Base-by-base conservation (phyloP, 2,113 vertebrate species). In the Carassius carassius region DNA sequence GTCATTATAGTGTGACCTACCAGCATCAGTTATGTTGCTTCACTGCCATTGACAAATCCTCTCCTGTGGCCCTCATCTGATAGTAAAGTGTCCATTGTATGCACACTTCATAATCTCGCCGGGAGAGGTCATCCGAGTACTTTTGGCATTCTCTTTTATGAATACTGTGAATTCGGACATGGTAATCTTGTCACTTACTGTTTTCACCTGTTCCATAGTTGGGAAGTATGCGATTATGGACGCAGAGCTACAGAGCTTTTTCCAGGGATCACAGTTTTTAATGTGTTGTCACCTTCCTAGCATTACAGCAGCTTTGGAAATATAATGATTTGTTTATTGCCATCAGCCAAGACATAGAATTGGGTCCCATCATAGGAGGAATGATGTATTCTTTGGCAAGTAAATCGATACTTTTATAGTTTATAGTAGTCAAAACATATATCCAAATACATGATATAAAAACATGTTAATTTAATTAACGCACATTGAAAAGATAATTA, bases 351-450 rank as follows among this genome's bases (percentile, higher is more conserved):
- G 85, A 84, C 51, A 81, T 70, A 85, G 65, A 77, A 70, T 79
- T 84, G 81, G 85, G 84, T 86, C 79, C 54, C 81, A 82, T 84
- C 82, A 78, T 86, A 81, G 86, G 47, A 82, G 82, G 51, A 86
- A 74, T 88, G 81, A 89, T 91, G 88, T 87, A 82, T 85, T 87
- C 78, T 23, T 88, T 92, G 92, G 89, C 89, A 86, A 58, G 86
- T 85, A 78, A 85, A 79, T 11, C 2, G 70, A 89, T 87, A 69
- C 78, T 69, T 92, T 91, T 77, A 2, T 37, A 37, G 7, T 37
- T 1, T 37, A 37, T 37, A 7, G 5, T 37, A 37, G 37, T 37
- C 37, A 37, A 37, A 37, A 37, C 6, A 37, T 37, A 37, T 37
- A 37, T 37, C 37, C 37, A 37, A 37, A 37, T 37, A 0, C 37